phyloP scores from a whole-genome alignment of 2,888 invertebrate species.

The Campoplex nolae region DNA sequence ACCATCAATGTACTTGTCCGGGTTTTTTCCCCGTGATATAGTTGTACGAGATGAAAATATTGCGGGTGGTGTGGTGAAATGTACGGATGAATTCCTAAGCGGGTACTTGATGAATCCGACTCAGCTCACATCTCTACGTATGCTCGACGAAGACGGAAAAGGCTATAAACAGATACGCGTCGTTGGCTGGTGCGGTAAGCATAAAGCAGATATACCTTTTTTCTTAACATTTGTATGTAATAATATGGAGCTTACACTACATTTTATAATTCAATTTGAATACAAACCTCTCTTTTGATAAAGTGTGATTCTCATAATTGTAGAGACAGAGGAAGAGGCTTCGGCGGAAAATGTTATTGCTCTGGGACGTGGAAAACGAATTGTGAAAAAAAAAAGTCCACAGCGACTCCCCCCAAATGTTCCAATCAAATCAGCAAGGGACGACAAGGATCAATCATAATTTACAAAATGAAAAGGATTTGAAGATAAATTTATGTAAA shows the following conservation, averaged over 20 bases:
- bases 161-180: neutral
- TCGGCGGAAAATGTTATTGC: neutral
- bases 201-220: neutral
- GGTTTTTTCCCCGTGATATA: too few species aligned
- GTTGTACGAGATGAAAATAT: neutral
- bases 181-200: neutral
- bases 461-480: too few species aligned
- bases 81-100: neutral
- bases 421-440: neutral
- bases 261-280: neutral
- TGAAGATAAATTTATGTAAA: too few species aligned
- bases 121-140: neutral
- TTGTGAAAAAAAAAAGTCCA: neutral
- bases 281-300: neutral
- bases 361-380: neutral
- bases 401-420: neutral
- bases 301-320: neutral
- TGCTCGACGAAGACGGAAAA: neutral
- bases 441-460: neutral
- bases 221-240: too few species aligned
- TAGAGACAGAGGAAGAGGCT: neutral
- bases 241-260: neutral
- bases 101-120: neutral
- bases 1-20: too few species aligned
- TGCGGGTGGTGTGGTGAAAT: neutral